A percentile compares a stretch with the other conserved stretches of the same genome.
Evolutionary conservation across 2,113 vertebrate species (phyloP).

Genomic region (Reinhardtius hippoglossoides): DNA sequence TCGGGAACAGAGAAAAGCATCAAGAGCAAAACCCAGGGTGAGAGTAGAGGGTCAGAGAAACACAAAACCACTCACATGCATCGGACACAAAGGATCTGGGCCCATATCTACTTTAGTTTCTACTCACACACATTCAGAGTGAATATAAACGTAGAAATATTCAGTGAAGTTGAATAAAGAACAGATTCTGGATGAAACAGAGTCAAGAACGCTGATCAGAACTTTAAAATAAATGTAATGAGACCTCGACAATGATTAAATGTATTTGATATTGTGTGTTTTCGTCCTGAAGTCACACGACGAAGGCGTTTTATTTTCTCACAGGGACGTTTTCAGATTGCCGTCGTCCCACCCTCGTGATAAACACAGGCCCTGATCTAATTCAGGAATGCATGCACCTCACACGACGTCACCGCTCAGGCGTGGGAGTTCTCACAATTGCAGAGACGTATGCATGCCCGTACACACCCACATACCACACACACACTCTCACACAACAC

Average conservation of each 20-base stretch:
- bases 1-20: neutral
- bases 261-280: too few relatives aligned
- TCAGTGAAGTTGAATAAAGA: too few relatives aligned
- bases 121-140: too few relatives aligned
- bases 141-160: neutral
- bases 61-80: neutral
- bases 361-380: neutral
- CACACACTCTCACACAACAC: slow-evolving; percentile 12
- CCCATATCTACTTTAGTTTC: neutral
- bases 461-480: slow-evolving; percentile 46
- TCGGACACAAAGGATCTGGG: neutral
- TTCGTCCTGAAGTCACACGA: too few relatives aligned
- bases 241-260: too few relatives aligned
- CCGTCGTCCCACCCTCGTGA: neutral
- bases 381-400: slow-evolving; percentile 6
- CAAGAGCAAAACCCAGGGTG: neutral
- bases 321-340: neutral
- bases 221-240: neutral
- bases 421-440: slow-evolving; percentile 9
- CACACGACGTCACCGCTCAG: neutral
- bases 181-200: neutral
- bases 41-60: neutral
- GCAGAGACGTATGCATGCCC: slow-evolving; percentile 43
- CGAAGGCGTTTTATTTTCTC: neutral
- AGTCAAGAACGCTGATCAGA: too few relatives aligned